Conservation (phyloP, 1,140 invertebrate genomes). For the Heterodera carotae region DNA sequence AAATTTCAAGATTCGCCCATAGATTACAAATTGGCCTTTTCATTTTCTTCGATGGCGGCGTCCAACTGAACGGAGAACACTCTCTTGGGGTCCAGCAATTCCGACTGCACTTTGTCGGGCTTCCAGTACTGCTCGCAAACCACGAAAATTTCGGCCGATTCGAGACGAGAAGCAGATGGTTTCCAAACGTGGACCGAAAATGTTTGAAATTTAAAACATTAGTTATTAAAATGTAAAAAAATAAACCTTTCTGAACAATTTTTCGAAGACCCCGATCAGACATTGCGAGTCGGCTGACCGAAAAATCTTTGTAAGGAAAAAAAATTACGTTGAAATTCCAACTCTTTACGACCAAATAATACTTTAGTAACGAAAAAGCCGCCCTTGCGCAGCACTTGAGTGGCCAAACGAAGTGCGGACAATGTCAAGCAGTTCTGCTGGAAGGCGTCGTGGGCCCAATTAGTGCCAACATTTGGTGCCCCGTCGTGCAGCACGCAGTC, state of each 20-base stretch:
- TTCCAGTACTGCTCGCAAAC: constrained; percentile 92
- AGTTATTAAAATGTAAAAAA: neutral
- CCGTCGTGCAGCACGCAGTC: constrained; percentile 95
- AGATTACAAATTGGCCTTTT: constrained; percentile 51
- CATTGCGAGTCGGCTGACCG: constrained; percentile 96
- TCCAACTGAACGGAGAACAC: constrained; percentile 88
- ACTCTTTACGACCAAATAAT: neutral
- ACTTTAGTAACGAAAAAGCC: constrained; percentile 96
- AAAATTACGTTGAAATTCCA: neutral
- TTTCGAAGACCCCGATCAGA: constrained; percentile 90
- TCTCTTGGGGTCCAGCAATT: constrained; percentile 88
- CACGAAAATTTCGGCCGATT: constrained; percentile 99
- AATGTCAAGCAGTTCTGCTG: constrained; percentile 78
- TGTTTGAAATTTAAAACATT: neutral
- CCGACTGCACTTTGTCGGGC: constrained; percentile 89
- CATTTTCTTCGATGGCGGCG: constrained; percentile 29
- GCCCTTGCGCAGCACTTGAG: constrained; percentile 82
- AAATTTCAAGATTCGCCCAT: too few relatives aligned
- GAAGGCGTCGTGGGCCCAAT: constrained; percentile 96
- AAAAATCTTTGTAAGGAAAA: constrained; percentile 73
- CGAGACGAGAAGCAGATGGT: constrained; percentile 92
- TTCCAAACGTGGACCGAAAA: constrained; percentile 81
- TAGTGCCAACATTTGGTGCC: constrained; percentile 95
- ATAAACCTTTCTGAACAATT: constrained; percentile 82
- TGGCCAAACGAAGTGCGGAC: constrained; percentile 86